phyloP scores from a whole-genome alignment of 2,113 vertebrate genomes.

The Arvicanthis niloticus region DNA sequence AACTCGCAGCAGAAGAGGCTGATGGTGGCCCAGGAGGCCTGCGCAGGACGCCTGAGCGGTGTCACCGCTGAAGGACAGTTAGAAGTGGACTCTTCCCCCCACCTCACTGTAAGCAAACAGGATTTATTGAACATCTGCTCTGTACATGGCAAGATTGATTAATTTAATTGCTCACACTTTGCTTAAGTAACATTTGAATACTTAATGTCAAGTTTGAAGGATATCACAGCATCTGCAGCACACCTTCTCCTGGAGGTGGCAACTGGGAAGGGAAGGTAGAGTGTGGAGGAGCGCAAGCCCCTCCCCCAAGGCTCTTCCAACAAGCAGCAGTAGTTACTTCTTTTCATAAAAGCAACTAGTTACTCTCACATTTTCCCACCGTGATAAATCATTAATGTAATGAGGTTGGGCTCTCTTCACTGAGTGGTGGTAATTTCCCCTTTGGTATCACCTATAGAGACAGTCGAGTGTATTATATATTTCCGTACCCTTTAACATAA shows the following conservation, averaged over 20 bases:
- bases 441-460: conserved; percentile 77
- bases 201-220: conserved; percentile 97
- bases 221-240: conserved; percentile 87
- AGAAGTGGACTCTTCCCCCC: conserved; percentile 92
- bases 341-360: conserved; percentile 84
- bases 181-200: conserved; percentile 97
- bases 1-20: conserved; percentile 94
- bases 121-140: conserved; percentile 98
- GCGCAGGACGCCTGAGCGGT: conserved; percentile 89
- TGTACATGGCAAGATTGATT: conserved; percentile 97
- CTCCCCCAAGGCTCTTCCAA: conserved; percentile 64
- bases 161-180: conserved; percentile 98
- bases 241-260: conserved; percentile 75
- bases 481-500: conserved; percentile 84
- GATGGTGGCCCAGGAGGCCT: conserved; percentile 92
- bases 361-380: conserved; percentile 79
- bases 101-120: conserved; percentile 89
- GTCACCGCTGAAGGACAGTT: conserved; percentile 97
- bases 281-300: neutral
- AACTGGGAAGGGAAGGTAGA: neutral
- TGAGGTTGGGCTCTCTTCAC: conserved; percentile 69
- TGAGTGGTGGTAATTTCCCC: conserved; percentile 81
- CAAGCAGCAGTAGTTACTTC: conserved; percentile 72
- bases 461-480: conserved; percentile 77
- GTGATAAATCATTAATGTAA: conserved; percentile 79